phyloP scores from a whole-genome alignment of 2,888 invertebrate genomes.

The Macropis europaea region DNA sequence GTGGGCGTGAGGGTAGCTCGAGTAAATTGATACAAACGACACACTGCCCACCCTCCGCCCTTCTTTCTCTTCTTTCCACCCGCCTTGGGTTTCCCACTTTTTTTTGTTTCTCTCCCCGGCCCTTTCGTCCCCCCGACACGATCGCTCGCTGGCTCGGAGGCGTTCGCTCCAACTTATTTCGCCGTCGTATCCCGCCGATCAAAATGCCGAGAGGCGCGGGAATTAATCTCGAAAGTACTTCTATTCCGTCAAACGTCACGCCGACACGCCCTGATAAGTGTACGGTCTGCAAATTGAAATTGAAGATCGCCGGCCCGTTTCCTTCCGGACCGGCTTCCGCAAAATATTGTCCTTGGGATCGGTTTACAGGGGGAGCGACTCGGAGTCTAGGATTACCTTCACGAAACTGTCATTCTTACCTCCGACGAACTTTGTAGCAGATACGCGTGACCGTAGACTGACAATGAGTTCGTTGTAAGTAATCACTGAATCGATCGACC shows the following conservation, averaged over 20 bases:
- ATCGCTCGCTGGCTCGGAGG: too few species aligned
- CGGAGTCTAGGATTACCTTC: too few species aligned
- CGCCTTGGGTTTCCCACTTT: not conserved
- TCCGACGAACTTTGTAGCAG: too few species aligned
- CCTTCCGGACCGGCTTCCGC: not conserved
- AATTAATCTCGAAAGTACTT: constrained; percentile 63
- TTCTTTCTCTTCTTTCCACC: constrained; percentile 18
- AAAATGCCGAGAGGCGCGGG: constrained; percentile 56
- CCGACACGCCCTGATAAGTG: constrained; percentile 60
- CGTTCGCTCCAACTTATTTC: constrained; percentile 66
- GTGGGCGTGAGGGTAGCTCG: constrained; percentile 59
- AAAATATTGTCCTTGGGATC: not conserved
- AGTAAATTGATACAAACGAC: constrained; percentile 75
- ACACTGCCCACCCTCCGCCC: constrained; percentile 60
- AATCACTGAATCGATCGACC: too few species aligned
- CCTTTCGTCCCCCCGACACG: not conserved
- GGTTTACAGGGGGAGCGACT: not conserved
- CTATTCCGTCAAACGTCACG: constrained; percentile 62
- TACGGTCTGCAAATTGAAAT: constrained; percentile 62
- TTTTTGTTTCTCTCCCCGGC: not conserved
- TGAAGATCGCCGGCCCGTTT: constrained; percentile 50
- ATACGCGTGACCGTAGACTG: too few species aligned
- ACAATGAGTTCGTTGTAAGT: too few species aligned
- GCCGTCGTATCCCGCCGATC: constrained; percentile 61
- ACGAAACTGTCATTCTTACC: too few species aligned